A percentile compares a stretch with the other conserved stretches of the same genome.
Evolutionary conservation across 2,113 vertebrate genomes (phyloP).

Genomic region (Neolamprologus fasciatus): DNA sequence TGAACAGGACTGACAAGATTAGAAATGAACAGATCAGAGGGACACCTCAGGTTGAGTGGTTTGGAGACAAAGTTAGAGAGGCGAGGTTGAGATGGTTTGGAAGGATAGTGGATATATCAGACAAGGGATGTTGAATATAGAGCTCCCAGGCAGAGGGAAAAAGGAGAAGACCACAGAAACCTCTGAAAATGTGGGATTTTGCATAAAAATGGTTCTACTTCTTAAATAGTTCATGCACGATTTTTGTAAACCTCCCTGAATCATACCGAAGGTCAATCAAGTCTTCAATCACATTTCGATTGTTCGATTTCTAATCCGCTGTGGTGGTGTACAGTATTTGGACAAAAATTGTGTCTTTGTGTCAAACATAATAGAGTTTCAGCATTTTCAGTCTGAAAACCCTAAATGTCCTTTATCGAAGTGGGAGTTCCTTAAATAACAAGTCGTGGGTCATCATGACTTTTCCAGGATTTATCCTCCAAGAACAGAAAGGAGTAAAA

Average conservation of each 20-base stretch:
- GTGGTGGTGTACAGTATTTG: neutral
- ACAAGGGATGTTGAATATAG: neutral
- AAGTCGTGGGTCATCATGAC: neutral
- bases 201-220: neutral
- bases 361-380: neutral
- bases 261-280: neutral
- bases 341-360: neutral
- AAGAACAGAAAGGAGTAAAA: neutral
- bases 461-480: neutral
- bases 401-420: neutral
- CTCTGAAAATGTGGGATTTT: neutral
- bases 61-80: neutral
- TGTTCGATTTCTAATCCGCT: fast-evolving
- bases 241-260: neutral
- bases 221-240: neutral
- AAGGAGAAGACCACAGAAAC: neutral
- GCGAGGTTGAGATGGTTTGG: neutral
- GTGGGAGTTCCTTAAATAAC: neutral
- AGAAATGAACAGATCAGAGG: neutral
- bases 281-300: neutral
- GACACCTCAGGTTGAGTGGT: fast-evolving
- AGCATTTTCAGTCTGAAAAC: neutral
- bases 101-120: neutral
- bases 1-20: neutral
- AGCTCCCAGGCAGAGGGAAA: neutral